Conservation (phyloP, 2,113 vertebrate genomes). For the Mesocricetus auratus region DNA sequence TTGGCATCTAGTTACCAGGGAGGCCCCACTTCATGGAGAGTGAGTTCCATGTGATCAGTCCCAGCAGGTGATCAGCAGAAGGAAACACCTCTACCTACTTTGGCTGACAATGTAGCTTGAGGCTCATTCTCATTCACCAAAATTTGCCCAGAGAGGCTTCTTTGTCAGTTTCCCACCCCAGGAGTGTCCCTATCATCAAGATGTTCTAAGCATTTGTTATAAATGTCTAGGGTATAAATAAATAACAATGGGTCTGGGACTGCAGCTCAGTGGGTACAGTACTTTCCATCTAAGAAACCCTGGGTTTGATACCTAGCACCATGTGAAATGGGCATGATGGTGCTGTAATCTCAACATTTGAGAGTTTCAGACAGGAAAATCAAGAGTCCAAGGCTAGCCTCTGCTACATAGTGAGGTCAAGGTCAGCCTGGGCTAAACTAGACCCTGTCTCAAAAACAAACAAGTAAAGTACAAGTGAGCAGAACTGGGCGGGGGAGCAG, state of each 20-base stretch:
- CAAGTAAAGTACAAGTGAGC: background rate
- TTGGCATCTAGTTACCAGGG: background rate
- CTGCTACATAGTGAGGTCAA: background rate
- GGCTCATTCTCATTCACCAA: background rate
- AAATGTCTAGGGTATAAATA: background rate
- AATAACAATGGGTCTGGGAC: background rate
- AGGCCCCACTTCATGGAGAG: background rate
- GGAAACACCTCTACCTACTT: background rate
- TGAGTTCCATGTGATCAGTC: background rate
- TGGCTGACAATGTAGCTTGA: background rate
- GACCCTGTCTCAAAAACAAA: background rate
- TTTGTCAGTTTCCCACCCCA: background rate
- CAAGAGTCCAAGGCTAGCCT: background rate
- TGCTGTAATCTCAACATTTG: background rate
- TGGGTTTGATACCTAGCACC: background rate
- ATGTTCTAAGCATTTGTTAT: background rate
- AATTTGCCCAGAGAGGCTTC: background rate
- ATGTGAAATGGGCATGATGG: background rate
- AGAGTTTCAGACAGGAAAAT: background rate
- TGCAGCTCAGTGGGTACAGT: background rate
- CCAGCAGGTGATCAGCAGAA: rapidly evolving
- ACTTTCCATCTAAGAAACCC: background rate
- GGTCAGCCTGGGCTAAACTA: background rate
- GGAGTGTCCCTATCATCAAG: background rate
- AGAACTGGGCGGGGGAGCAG: background rate